phyloP scores from a whole-genome alignment of 2,113 vertebrate species.

The Orientallactaga bullata region DNA sequence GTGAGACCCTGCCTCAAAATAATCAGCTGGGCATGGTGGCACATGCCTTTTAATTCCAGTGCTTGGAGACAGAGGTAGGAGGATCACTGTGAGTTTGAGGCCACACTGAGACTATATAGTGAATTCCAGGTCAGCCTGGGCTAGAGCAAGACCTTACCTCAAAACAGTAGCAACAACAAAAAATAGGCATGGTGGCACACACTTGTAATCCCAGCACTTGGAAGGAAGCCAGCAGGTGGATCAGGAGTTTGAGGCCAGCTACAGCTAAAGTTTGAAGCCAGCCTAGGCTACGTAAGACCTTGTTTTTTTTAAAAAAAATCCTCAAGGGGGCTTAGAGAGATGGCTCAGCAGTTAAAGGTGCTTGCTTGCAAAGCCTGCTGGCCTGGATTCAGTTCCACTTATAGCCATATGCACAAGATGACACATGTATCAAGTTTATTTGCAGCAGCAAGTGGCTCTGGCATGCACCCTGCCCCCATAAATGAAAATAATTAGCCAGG shows the following conservation, averaged over 20 bases:
- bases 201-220: neutral
- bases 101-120: neutral
- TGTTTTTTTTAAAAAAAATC: neutral
- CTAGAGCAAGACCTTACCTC: too few relatives aligned
- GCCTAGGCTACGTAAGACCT: neutral
- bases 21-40: too few relatives aligned
- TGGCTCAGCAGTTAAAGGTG: too few relatives aligned
- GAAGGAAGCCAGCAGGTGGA: neutral
- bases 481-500: too few relatives aligned
- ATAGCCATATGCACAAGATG: too few relatives aligned
- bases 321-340: neutral
- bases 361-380: too few relatives aligned
- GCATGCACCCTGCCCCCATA: too few relatives aligned
- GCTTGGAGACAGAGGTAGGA: neutral
- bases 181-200: neutral
- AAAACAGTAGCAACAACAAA: neutral
- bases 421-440: too few relatives aligned
- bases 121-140: too few relatives aligned
- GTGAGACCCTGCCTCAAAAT: neutral
- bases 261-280: neutral
- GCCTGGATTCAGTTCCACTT: too few relatives aligned
- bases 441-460: too few relatives aligned
- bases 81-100: neutral
- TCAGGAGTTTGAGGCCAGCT: neutral
- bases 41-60: neutral